Evolutionary conservation across 2,888 invertebrate genomes (phyloP), one percentile per base, ranked within the genome.

Genomic region (Andrena flavipes): DNA sequence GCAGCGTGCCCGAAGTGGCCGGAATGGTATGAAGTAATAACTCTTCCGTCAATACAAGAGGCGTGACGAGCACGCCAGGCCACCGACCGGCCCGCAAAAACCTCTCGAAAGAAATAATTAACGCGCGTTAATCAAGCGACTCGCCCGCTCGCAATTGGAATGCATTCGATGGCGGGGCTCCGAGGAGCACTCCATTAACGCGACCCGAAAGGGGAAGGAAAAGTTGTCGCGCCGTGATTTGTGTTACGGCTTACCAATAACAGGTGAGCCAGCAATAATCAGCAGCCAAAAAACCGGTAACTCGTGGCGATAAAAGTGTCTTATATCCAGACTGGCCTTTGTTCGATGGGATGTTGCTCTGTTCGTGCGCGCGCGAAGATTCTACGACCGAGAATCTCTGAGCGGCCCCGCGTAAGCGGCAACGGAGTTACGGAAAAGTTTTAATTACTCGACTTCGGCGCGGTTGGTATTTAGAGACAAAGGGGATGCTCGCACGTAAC

Each of bases 91-190:
- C 70, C 77, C 64, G 84, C 84, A 90, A 91, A 91, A 91, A 89
- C 83, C 59, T 72, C 76, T 71, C 83, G 79, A 42, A 89, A 90
- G 89, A 90, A 90, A 87, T 88, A 87, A 88, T 87, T 88, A 88
- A 85, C 79, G 87, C 85, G 84, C 89, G 89, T 91, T 91, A 88
- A 90, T 91, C 90, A 90, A 77, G 16, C 59, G 51, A 49, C 79
- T 76, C 56, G 26, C 51, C 30, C 75, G 67, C 7, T 63, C 60
- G 62, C 62, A 74, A 74, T 77, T 80, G 54, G 76, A 72, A 73
- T 68, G 69, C 42, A 35, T 29, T 29, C 23, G 13, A 48, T 7
- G 49, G 60, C 48, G 23, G 29, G 35, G 64, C 23, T 16, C 42
- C 42, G 68, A 16, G n/a, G 68, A 67, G n/a, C 72, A 51, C 60